These are phyloP conservation scores for Megaustenia siamemsis DNA, from an alignment of 2,888 invertebrate genomes.

Conservation along the genomic window DNA sequence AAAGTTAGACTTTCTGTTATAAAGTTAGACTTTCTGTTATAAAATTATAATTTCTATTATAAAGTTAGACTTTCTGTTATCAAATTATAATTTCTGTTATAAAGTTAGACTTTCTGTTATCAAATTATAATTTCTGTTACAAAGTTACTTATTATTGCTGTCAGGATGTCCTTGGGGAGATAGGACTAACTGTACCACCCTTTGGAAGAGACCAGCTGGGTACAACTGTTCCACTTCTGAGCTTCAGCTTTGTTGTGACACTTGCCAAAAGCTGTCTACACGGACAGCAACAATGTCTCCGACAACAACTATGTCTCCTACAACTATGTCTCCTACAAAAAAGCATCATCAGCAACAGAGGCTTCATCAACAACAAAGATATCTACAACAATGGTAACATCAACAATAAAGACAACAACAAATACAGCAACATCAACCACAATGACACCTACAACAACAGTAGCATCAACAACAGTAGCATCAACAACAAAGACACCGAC, in stretches of 20 bases:
- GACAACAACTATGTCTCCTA: neutral
- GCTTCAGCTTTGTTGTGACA: neutral
- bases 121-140: too few relatives aligned
- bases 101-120: too few relatives aligned
- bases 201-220: neutral
- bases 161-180: constrained; percentile 17
- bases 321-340: neutral
- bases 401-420: neutral
- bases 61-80: too few relatives aligned
- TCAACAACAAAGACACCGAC: neutral
- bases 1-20: too few relatives aligned
- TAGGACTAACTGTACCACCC: neutral
- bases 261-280: neutral
- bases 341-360: neutral
- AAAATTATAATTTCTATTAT: too few relatives aligned
- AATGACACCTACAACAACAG: neutral
- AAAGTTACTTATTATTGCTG: neutral
- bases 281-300: too few relatives aligned
- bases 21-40: too few relatives aligned
- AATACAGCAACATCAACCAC: too few relatives aligned
- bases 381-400: neutral
- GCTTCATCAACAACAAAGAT: neutral
- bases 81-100: too few relatives aligned
- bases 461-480: neutral
- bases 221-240: neutral